These are phyloP conservation scores for Trichogramma dendrolimi DNA, from an alignment of 2,888 invertebrate genomes.

Conservation along the genomic window DNA sequence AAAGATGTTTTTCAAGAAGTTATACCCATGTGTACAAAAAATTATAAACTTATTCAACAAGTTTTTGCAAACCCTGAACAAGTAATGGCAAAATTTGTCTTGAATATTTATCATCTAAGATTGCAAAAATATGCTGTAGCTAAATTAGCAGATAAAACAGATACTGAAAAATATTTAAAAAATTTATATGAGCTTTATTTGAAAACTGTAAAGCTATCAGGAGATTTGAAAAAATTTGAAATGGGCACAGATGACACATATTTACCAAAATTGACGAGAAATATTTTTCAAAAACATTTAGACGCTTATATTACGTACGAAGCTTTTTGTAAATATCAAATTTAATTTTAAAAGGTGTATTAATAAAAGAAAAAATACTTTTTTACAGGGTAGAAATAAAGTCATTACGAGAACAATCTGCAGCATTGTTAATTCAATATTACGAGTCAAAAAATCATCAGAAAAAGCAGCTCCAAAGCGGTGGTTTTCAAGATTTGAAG, in stretches of 20 bases:
- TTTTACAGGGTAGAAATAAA: constrained; percentile 65
- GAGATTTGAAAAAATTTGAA: constrained; percentile 69
- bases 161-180: constrained; percentile 82
- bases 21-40: constrained; percentile 82
- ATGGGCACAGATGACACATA: constrained; percentile 76
- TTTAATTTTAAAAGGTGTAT: not conserved
- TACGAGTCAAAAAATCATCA: constrained; percentile 92
- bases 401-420: constrained; percentile 73
- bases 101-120: constrained; percentile 90
- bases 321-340: constrained; percentile 1
- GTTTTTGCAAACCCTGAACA: constrained; percentile 94
- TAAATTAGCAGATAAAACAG: constrained; percentile 74
- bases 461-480: constrained; percentile 85
- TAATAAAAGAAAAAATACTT: not conserved
- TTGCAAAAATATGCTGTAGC: constrained; percentile 81
- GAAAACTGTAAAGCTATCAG: constrained; percentile 73
- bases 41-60: constrained; percentile 75
- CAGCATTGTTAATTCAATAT: constrained; percentile 73
- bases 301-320: constrained; percentile 70
- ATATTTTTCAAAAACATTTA: constrained; percentile 76
- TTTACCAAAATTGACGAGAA: constrained; percentile 71
- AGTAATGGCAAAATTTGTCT: constrained; percentile 96
- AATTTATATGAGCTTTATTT: constrained; percentile 87
- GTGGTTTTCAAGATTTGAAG: constrained; percentile 89
- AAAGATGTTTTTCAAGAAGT: constrained; percentile 90